Percentiles rank a stretch among this genome's conserved stretches.
phyloP scores from a whole-genome alignment of 2,797 vertebrate species.

The Gymnothorax reevesii region DNA sequence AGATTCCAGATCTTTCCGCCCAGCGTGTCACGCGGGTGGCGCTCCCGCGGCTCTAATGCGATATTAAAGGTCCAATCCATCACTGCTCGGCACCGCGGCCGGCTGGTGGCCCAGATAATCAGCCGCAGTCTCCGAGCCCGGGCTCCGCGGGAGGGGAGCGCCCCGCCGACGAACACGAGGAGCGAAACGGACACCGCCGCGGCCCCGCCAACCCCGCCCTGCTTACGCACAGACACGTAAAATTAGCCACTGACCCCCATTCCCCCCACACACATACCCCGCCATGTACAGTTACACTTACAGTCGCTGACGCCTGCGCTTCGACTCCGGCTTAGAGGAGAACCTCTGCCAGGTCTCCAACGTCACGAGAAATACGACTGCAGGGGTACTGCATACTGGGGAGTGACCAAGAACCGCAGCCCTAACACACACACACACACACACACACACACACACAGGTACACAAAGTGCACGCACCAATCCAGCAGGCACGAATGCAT shows the following conservation, averaged over 20 bases:
- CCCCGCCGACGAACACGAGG: not conserved
- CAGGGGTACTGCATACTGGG: no score
- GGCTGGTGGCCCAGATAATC: slow-evolving; percentile 21
- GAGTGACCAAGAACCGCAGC: no score
- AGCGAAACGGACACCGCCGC: not conserved
- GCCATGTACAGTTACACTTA: slow-evolving; percentile 13
- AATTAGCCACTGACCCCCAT: not conserved
- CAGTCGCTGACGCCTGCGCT: not conserved
- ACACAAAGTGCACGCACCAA: no score
- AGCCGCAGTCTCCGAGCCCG: not conserved
- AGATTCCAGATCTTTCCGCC: not conserved
- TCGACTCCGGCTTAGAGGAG: no score
- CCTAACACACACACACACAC: no score
- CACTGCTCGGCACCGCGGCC: not conserved
- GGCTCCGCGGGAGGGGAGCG: not conserved
- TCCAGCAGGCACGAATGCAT: no score
- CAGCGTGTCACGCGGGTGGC: not conserved
- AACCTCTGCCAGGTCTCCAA: no score
- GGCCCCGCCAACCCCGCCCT: not conserved
- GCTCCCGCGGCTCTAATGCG: slow-evolving; percentile 2
- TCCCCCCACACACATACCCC: not conserved
- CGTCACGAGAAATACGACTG: no score
- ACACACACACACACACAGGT: no score
- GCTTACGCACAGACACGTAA: not conserved
- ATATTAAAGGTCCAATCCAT: slow-evolving; percentile 18